These are phyloP conservation scores for Resseliella maxima DNA, from an alignment of 2,888 invertebrate species.

Conservation along the genomic window DNA sequence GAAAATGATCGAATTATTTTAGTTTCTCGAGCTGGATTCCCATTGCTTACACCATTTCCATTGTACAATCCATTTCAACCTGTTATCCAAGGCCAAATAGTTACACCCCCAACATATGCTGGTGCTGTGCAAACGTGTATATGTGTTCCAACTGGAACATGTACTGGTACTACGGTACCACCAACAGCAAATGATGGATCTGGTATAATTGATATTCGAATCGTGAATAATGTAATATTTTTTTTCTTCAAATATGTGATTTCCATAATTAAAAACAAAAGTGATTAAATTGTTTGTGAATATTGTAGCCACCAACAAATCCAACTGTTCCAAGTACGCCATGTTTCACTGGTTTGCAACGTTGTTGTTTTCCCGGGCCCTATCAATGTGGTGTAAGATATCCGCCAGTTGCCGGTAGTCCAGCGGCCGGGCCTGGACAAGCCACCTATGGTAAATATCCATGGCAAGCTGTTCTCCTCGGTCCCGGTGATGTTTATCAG, in stretches of 20 bases:
- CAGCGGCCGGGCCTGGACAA: conserved; percentile 69
- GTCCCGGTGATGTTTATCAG: conserved; percentile 73
- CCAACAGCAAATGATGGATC: conserved; percentile 68
- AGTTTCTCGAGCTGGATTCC: conserved; percentile 19
- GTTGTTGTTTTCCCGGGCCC: conserved; percentile 64
- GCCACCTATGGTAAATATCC: conserved; percentile 78
- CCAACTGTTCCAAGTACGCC: conserved; percentile 57
- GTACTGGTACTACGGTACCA: conserved; percentile 59
- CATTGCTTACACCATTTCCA: conserved; percentile 9
- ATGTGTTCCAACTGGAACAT: conserved; percentile 66
- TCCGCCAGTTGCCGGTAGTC: conserved; percentile 63
- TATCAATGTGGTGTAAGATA: conserved; percentile 65
- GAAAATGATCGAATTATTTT: background rate
- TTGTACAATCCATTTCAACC: background rate
- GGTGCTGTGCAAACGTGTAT: conserved; percentile 61
- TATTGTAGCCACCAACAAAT: conserved; percentile 1
- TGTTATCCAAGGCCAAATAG: background rate
- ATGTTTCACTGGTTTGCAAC: conserved; percentile 63
- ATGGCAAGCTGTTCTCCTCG: conserved; percentile 77
- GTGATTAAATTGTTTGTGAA: background rate
- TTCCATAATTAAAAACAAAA: background rate
- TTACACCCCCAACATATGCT: background rate
- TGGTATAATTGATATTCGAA: conserved; percentile 73
- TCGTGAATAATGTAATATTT: conserved; percentile 72
- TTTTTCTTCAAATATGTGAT: background rate